phyloP scores from a whole-genome alignment of 2,113 vertebrate genomes.

The Candoia aspera region DNA sequence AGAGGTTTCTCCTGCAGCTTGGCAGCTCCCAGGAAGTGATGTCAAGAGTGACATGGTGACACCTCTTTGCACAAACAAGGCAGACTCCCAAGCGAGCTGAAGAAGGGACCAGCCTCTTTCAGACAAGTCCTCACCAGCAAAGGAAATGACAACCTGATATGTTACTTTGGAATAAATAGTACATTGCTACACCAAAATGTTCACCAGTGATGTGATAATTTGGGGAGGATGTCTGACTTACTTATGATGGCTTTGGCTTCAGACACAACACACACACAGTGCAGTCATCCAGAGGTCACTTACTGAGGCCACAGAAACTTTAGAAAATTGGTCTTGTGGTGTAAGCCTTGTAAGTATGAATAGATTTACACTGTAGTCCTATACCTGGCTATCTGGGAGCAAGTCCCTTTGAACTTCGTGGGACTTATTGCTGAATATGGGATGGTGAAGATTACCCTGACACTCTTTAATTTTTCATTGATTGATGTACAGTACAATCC shows the following conservation, averaged over 20 bases:
- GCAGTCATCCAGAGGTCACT: neutral
- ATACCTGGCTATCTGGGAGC: neutral
- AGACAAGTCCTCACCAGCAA: constrained; percentile 45
- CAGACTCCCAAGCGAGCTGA: constrained; percentile 23
- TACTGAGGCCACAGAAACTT: neutral
- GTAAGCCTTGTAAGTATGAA: neutral
- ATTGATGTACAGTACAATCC: neutral
- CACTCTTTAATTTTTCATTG: neutral
- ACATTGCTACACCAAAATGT: neutral
- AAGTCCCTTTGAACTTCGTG: neutral
- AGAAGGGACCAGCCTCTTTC: constrained; percentile 33
- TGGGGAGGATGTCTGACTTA: neutral
- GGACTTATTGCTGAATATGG: neutral
- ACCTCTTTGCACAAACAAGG: constrained; percentile 3
- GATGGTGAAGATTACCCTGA: neutral
- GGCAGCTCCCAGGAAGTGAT: neutral
- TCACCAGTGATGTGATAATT: rapidly evolving
- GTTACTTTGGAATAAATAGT: neutral
- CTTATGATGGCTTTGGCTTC: constrained; percentile 8
- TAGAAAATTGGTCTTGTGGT: neutral
- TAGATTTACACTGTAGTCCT: neutral
- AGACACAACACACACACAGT: rapidly evolving
- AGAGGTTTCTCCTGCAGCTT: constrained; percentile 5
- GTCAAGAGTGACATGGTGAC: neutral
- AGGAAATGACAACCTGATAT: constrained; percentile 38